Evolutionary conservation across 2,113 vertebrate genomes (phyloP).

Genomic region (Ramphastos sulfuratus): DNA sequence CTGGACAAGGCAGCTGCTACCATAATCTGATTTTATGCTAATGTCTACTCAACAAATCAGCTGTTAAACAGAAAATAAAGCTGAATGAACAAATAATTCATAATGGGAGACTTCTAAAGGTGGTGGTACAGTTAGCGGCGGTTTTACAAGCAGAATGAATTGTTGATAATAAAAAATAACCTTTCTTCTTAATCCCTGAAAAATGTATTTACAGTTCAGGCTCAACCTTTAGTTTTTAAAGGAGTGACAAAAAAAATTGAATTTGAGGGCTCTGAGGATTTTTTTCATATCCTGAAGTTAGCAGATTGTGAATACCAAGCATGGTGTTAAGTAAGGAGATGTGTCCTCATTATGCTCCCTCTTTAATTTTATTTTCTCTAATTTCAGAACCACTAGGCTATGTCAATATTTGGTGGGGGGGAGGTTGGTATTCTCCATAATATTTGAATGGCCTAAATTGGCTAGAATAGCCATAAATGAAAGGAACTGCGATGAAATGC

Average conservation of each 20-base stretch:
- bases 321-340: not conserved
- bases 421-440: not conserved
- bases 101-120: not conserved
- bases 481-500: not conserved
- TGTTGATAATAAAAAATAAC: not conserved
- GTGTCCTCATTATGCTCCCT: not conserved
- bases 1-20: not conserved
- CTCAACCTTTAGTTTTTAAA: not conserved
- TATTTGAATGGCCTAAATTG: not conserved
- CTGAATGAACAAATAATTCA: slow-evolving; percentile 2
- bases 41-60: not conserved
- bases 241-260: not conserved
- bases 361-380: not conserved
- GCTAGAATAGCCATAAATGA: not conserved
- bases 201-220: not conserved
- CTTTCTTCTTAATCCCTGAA: not conserved
- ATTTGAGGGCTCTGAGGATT: not conserved
- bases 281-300: not conserved
- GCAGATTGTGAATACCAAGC: not conserved
- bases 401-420: not conserved
- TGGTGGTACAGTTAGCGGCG: not conserved
- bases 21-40: not conserved
- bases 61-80: not conserved
- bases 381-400: not conserved
- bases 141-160: not conserved